These are phyloP conservation scores for Megalops cyprinoides DNA, from an alignment of 2,797 vertebrate species.

Conservation along the genomic window DNA sequence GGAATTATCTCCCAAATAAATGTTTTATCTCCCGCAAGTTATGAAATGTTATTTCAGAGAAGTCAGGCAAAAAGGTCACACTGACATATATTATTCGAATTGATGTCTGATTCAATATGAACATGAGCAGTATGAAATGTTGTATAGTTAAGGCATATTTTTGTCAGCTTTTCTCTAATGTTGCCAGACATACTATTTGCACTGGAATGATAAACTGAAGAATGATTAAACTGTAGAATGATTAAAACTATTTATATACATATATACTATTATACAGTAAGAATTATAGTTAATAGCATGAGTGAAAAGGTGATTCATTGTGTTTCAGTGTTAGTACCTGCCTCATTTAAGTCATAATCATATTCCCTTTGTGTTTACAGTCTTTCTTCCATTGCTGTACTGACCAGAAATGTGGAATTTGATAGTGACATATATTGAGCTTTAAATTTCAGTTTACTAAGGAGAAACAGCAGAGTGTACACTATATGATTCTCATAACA, in stretches of 20 bases:
- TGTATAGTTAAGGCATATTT: no score
- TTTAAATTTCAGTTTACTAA: background rate
- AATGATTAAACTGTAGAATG: no score
- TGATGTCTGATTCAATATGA: background rate
- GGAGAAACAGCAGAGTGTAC: no score
- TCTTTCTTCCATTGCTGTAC: background rate
- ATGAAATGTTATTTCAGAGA: background rate
- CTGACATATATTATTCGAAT: background rate
- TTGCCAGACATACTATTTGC: background rate
- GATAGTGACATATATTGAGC: background rate
- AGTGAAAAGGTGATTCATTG: background rate
- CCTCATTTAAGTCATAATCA: background rate
- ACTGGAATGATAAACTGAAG: background rate
- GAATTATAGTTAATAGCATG: no score
- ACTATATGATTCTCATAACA: no score
- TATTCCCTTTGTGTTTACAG: background rate
- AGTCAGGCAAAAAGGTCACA: background rate
- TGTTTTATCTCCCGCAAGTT: background rate
- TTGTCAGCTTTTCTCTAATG: background rate
- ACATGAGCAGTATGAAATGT: background rate
- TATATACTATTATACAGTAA: no score
- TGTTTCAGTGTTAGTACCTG: background rate
- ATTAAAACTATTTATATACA: no score
- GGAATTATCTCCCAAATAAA: background rate
- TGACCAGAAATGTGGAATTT: background rate